Evolutionary conservation across 2,888 invertebrate genomes (phyloP).

Genomic region (Hirtodrosophila alboralis): DNA sequence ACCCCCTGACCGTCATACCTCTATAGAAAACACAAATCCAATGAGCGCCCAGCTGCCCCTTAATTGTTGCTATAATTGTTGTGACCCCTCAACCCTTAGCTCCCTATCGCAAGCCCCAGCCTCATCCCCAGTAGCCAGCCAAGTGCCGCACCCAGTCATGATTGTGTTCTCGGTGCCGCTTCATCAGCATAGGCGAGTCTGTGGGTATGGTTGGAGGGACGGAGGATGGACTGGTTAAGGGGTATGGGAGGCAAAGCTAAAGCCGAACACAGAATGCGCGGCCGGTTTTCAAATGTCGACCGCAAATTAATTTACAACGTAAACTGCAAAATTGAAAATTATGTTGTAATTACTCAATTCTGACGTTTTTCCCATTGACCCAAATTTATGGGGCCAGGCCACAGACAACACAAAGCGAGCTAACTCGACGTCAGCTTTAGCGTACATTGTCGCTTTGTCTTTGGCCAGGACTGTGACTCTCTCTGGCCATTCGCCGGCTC

Average conservation of each 20-base stretch:
- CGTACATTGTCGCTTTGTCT: constrained; percentile 12
- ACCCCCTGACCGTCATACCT: neutral
- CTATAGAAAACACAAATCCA: constrained; percentile 27
- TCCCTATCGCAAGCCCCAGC: constrained; percentile 12
- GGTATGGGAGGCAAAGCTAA: constrained; percentile 13
- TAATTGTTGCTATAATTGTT: constrained; percentile 76
- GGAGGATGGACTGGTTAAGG: neutral
- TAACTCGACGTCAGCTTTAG: constrained; percentile 4
- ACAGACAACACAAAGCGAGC: constrained; percentile 21
- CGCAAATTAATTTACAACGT: constrained; percentile 79
- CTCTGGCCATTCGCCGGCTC: constrained; percentile 9
- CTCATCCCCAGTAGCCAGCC: constrained; percentile 4
- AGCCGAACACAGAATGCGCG: constrained; percentile 31
- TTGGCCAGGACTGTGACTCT: constrained; percentile 14
- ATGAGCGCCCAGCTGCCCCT: constrained; percentile 62
- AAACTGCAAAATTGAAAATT: constrained; percentile 79
- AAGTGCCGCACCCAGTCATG: constrained; percentile 43
- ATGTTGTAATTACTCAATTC: constrained; percentile 80
- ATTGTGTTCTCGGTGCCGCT: constrained; percentile 47
- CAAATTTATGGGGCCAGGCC: constrained; percentile 72
- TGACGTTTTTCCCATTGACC: constrained; percentile 79
- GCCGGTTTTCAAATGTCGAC: constrained; percentile 68
- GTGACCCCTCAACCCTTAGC: constrained; percentile 35
- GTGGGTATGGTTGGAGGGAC: constrained; percentile 10
- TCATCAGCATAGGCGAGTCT: constrained; percentile 46